Evolutionary conservation across 37 sponge, comb jelly and placozoan genomes (phyloP).

Genomic region (Spongia lamella): DNA sequence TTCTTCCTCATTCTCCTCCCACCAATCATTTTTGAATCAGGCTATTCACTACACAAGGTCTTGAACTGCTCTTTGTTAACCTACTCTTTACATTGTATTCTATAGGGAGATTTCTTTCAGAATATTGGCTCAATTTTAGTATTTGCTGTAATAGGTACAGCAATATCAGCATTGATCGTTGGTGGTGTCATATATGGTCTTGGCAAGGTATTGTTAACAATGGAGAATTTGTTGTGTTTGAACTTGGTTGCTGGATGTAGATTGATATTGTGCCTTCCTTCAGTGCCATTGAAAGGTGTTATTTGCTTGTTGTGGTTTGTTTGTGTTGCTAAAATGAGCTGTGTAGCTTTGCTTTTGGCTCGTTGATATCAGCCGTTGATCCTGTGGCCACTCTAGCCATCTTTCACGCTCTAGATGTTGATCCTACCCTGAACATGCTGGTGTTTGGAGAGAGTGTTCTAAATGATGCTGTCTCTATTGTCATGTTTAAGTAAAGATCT

Average conservation of each 20-base stretch:
- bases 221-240: too few relatives aligned
- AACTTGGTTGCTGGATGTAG: neutral
- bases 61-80: neutral
- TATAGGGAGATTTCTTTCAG: constrained; percentile 95
- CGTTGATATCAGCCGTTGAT: constrained; percentile 95
- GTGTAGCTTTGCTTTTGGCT: constrained; percentile 91
- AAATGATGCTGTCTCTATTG: constrained; percentile 97
- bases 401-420: constrained; percentile 91
- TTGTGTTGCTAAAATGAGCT: neutral
- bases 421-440: constrained; percentile 92
- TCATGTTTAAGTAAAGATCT: constrained; percentile 85
- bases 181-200: constrained; percentile 82
- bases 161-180: constrained; percentile 86
- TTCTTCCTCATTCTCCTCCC: constrained; percentile 95
- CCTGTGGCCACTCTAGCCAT: constrained; percentile 96
- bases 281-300: constrained; percentile 38
- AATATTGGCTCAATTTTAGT: constrained; percentile 91
- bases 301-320: neutral
- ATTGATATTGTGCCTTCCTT: constrained; percentile 20
- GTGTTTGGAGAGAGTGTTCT: constrained; percentile 98
- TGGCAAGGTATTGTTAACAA: constrained; percentile 41
- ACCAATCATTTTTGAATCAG: constrained; percentile 97
- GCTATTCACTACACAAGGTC: constrained; percentile 97
- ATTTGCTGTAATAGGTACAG: constrained; percentile 94
- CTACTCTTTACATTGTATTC: too few relatives aligned